Evolutionary conservation across 2,888 invertebrate genomes (phyloP).

Genomic region (Amphipoea oculea): DNA sequence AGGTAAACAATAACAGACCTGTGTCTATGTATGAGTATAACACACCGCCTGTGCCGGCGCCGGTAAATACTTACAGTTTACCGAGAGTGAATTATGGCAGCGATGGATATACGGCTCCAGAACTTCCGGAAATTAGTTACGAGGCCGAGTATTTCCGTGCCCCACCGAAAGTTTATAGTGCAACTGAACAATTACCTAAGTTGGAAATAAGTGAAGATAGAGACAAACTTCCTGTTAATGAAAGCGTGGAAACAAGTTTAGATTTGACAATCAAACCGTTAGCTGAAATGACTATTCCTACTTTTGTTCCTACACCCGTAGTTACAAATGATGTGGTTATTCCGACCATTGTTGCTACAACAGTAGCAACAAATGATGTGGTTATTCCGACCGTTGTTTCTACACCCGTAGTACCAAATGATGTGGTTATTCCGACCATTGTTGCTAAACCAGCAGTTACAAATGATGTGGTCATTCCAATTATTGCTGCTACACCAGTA

Average conservation of each 20-base stretch:
- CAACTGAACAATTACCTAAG: constrained; percentile 53
- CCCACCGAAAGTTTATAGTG: constrained; percentile 64
- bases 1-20: constrained; percentile 77
- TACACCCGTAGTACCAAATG: background rate
- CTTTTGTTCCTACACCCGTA: background rate
- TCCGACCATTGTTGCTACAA: background rate
- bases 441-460: background rate
- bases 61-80: constrained; percentile 64
- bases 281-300: constrained; percentile 51
- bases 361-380: constrained; percentile 1
- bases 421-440: constrained; percentile 19
- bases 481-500: background rate
- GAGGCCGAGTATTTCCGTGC: constrained; percentile 78
- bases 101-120: constrained; percentile 66
- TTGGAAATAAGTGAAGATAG: constrained; percentile 53
- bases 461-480: constrained; percentile 14
- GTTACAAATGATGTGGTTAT: constrained; percentile 15
- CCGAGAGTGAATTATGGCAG: constrained; percentile 73
- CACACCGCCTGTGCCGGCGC: constrained; percentile 57
- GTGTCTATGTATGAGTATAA: constrained; percentile 76
- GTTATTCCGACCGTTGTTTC: constrained; percentile 1
- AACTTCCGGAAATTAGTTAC: constrained; percentile 78
- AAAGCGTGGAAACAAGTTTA: constrained; percentile 53
- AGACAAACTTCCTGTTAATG: constrained; percentile 39
- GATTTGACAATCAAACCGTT: constrained; percentile 62